Percentiles rank a stretch among this genome's conserved stretches.
Evolutionary conservation across 2,113 vertebrate genomes (phyloP).

Genomic region (Oxygymnocypris stewartii): DNA sequence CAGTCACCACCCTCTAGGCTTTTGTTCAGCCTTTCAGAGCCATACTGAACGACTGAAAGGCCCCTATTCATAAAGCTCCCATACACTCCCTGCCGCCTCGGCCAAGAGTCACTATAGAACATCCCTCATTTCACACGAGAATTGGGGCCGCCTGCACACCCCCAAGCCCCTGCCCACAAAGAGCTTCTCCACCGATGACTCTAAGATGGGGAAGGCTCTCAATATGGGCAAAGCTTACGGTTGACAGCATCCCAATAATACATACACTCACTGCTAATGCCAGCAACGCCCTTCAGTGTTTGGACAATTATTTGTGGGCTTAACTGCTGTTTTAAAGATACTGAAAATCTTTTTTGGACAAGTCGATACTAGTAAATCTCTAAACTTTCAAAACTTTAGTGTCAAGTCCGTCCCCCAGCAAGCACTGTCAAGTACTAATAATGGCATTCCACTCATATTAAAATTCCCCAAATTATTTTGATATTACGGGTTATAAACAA

Average conservation of each 20-base stretch:
- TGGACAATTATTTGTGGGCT: not conserved
- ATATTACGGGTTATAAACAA: not conserved
- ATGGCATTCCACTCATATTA: not conserved
- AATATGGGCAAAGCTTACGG: slow-evolving; percentile 5
- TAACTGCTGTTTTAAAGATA: not conserved
- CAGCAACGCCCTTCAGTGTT: slow-evolving; percentile 11
- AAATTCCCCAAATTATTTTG: not conserved
- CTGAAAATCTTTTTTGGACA: not conserved
- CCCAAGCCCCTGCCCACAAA: slow-evolving; percentile 43
- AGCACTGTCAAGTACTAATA: not conserved
- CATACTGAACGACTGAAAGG: slow-evolving; percentile 41
- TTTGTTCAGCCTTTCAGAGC: slow-evolving; percentile 50
- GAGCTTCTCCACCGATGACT: slow-evolving; percentile 25
- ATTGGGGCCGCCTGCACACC: slow-evolving; percentile 27
- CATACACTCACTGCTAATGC: slow-evolving; percentile 15
- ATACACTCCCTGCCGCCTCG: slow-evolving; percentile 50
- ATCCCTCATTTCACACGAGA: slow-evolving; percentile 54
- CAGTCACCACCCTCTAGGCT: slow-evolving; percentile 46
- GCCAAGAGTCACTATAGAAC: slow-evolving; percentile 55
- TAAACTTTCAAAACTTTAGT: not conserved
- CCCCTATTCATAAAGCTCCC: slow-evolving; percentile 48
- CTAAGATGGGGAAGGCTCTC: slow-evolving; percentile 8
- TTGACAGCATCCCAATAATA: not conserved
- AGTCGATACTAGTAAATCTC: not conserved
- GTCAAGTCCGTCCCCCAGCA: not conserved